Evolutionary conservation across 2,888 invertebrate species (phyloP).

Genomic region (Sepioteuthis lessoniana): DNA sequence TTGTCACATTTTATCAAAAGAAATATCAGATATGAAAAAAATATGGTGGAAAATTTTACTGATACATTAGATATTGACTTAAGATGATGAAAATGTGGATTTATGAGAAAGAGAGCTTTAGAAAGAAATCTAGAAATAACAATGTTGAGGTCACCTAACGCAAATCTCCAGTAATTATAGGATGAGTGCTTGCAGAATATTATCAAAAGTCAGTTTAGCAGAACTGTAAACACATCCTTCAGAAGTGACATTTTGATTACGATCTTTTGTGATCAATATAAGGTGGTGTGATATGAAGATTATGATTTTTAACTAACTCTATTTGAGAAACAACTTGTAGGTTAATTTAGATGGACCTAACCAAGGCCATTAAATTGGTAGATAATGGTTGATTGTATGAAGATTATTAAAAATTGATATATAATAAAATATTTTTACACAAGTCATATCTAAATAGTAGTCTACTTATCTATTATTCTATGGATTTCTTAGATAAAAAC

Average conservation of each 20-base stretch:
- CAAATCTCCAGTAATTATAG: constrained; percentile 18
- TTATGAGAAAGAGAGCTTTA: neutral
- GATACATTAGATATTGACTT: neutral
- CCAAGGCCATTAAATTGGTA: too few species aligned
- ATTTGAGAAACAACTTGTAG: too few species aligned
- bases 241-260: neutral
- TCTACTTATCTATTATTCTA: neutral
- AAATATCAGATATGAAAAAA: too few species aligned
- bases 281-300: neutral
- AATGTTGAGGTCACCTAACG: neutral
- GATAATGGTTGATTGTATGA: too few species aligned
- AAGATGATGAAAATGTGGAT: neutral
- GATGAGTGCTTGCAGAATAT: neutral
- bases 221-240: neutral
- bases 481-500: neutral
- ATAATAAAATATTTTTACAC: too few species aligned
- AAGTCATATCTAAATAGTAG: too few species aligned
- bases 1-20: too few species aligned
- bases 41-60: too few species aligned
- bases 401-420: too few species aligned
- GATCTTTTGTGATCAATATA: neutral
- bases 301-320: too few species aligned
- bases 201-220: neutral
- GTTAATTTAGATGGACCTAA: too few species aligned
- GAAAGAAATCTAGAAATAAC: neutral